Evolutionary conservation across 2,888 invertebrate genomes (phyloP), one percentile per base, ranked within the genome.

Genomic region (Melitaea athalia): DNA sequence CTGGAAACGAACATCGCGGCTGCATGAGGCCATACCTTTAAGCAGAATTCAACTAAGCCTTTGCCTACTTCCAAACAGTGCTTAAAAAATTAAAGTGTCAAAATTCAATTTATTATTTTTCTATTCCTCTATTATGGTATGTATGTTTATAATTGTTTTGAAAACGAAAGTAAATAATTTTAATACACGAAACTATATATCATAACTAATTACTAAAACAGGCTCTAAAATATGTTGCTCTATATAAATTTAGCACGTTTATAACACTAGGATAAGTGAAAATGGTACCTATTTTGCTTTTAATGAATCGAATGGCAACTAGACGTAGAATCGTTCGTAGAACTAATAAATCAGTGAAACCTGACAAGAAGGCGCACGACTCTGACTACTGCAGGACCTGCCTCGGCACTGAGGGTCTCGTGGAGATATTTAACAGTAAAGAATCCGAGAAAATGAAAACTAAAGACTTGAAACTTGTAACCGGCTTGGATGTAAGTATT

Each of bases 301-400:
- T 85, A 45, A 81, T 84, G 55, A 82, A 83, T 69, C 79, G 78
- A 15, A 81, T 85, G 76, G 73, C 75, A 15, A 73, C 67, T 11
- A 73, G 76, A 33, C 75, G 71, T 72, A 77, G 73, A 70, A 66
- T 63, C 47, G 49, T 76, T 45, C 72, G 78, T 49, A 64, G 71
- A 59, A 47, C 49, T 17, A 59, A 52, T 15, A 68, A 65, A 73
- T 57, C 52, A 49, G 42, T 53, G 14, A 70, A 63, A 55, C 49
- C 62, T 47, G 60, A 66, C 5, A 66, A 52, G 57, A 57, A 38
- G 14, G 50, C 49, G 31, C 59, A 66, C 0, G 66, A 68, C 17
- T 47, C 24, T 17, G 68, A 63, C 11, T 64, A 61, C 68, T 89
- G 88, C 67, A 80, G 88, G 59, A 88, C 88, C n/a, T 88, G 88